phyloP scores from a whole-genome alignment of 2,888 invertebrate genomes.

The Yponomeuta evonymella region DNA sequence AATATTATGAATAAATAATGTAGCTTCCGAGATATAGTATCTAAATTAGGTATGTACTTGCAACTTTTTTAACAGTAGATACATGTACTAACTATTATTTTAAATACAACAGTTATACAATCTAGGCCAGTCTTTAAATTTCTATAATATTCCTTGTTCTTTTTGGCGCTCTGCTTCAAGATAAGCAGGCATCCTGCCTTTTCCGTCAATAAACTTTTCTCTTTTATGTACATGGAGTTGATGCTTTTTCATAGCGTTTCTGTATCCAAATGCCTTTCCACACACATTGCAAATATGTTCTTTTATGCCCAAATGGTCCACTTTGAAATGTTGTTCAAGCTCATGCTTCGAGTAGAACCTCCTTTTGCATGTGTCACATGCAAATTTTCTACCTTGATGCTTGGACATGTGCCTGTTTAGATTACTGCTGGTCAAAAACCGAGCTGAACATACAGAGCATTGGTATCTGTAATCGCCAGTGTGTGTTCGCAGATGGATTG shows the following conservation, averaged over 20 bases:
- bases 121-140: neutral
- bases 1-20: too few relatives aligned
- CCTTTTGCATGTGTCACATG: constrained; percentile 48
- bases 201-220: constrained; percentile 32
- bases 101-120: neutral
- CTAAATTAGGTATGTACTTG: too few relatives aligned
- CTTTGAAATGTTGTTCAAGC: constrained; percentile 45
- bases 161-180: constrained; percentile 24
- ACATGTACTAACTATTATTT: neutral
- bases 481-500: constrained; percentile 47
- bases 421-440: constrained; percentile 50
- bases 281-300: constrained; percentile 52
- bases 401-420: constrained; percentile 49
- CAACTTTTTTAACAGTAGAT: neutral
- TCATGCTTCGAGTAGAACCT: constrained; percentile 43
- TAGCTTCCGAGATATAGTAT: too few relatives aligned
- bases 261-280: constrained; percentile 54
- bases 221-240: constrained; percentile 51
- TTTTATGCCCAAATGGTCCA: constrained; percentile 49
- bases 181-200: constrained; percentile 29
- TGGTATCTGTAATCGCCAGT: constrained; percentile 48
- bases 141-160: constrained; percentile 3
- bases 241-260: constrained; percentile 56
- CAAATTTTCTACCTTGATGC: constrained; percentile 43
- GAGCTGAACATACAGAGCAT: constrained; percentile 52